phyloP scores from a whole-genome alignment of 2,113 vertebrate species.

The Prinia subflava region DNA sequence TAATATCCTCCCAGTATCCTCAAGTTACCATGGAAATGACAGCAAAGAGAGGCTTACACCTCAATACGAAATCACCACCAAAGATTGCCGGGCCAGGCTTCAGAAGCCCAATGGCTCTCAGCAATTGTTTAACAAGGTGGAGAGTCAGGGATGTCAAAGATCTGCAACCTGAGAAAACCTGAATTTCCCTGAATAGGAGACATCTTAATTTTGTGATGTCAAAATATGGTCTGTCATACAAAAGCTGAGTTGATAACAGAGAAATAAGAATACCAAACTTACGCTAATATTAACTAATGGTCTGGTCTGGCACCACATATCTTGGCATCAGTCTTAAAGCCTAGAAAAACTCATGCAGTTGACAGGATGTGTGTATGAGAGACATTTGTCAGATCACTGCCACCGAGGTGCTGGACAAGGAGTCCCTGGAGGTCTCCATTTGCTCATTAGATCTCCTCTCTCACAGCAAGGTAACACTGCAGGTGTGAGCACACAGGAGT shows the following conservation, averaged over 20 bases:
- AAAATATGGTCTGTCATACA: background rate
- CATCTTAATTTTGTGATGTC: background rate
- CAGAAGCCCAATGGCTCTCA: background rate
- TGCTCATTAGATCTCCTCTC: background rate
- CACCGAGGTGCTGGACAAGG: background rate
- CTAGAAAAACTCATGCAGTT: background rate
- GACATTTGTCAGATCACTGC: background rate
- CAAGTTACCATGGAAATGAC: background rate
- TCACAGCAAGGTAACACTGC: background rate
- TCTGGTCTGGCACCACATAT: background rate
- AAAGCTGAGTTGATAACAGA: background rate
- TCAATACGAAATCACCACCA: fast-evolving
- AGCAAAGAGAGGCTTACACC: background rate
- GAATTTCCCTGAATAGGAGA: background rate
- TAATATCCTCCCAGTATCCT: background rate
- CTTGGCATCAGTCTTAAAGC: background rate
- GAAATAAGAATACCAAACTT: background rate
- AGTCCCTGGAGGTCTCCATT: background rate
- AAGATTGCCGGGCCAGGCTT: background rate
- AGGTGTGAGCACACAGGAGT: background rate
- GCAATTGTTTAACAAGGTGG: background rate
- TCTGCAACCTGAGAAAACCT: background rate
- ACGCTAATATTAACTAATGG: fast-evolving
- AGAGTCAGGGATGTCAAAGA: background rate
- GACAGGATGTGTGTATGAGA: background rate